phyloP scores from a whole-genome alignment of 2,888 invertebrate species.

The Timandra comae region DNA sequence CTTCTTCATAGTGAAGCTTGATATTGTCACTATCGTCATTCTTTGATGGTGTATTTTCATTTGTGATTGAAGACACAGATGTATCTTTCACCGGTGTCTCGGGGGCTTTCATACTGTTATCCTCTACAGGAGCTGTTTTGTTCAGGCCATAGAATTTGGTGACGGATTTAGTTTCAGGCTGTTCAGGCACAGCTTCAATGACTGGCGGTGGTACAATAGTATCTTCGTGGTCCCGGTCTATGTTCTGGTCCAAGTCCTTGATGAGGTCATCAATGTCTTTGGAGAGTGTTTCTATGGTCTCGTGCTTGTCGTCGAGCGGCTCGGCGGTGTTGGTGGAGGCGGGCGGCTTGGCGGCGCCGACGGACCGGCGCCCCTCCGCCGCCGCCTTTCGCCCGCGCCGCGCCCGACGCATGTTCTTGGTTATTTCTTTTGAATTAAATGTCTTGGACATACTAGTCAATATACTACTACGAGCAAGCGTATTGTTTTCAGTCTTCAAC shows the following conservation, averaged over 20 bases:
- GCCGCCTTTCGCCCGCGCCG: slow-evolving; percentile 65
- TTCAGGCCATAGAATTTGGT: slow-evolving; percentile 57
- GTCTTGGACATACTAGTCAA: slow-evolving; percentile 74
- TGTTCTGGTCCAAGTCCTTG: slow-evolving; percentile 61
- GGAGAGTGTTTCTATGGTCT: slow-evolving; percentile 62
- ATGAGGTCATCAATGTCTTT: slow-evolving; percentile 70
- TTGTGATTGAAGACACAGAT: slow-evolving; percentile 32
- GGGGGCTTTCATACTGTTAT: slow-evolving; percentile 41
- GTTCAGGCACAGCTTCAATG: slow-evolving; percentile 27
- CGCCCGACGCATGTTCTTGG: slow-evolving; percentile 68
- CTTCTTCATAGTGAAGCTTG: slow-evolving; percentile 63
- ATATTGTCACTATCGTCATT: slow-evolving; percentile 67
- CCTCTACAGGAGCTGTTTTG: slow-evolving; percentile 54
- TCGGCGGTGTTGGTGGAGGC: slow-evolving; percentile 38
- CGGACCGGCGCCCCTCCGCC: slow-evolving; percentile 35
- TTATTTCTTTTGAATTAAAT: slow-evolving; percentile 69
- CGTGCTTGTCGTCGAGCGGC: slow-evolving; percentile 50
- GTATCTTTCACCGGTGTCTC: slow-evolving; percentile 58
- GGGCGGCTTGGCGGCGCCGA: slow-evolving; percentile 25
- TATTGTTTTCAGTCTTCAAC: slow-evolving; percentile 78
- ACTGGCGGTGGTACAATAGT: slow-evolving; percentile 6
- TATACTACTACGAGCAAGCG: slow-evolving; percentile 72
- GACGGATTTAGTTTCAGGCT: slow-evolving; percentile 48
- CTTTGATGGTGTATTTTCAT: slow-evolving; percentile 59
- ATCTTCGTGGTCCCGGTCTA: slow-evolving; percentile 47